phyloP scores from a whole-genome alignment of 1,140 invertebrate genomes.

The Habropoda laboriosa region DNA sequence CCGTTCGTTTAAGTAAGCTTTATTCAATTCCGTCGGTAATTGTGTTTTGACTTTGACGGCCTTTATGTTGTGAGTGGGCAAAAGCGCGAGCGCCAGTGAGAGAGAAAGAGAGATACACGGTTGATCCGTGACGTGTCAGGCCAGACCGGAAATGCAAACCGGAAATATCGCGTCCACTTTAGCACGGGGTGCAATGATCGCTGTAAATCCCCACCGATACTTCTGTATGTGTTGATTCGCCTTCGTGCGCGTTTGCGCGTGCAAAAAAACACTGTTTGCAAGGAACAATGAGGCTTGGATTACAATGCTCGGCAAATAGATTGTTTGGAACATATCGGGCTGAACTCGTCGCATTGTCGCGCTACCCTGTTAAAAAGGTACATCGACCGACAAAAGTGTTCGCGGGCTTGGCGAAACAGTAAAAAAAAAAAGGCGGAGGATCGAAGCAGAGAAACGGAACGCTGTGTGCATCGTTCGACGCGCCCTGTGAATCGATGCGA shows the following conservation, averaged over 20 bases:
- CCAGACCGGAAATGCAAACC: slow-evolving; percentile 37
- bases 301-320: slow-evolving; percentile 75
- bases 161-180: slow-evolving; percentile 49
- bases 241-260: slow-evolving; percentile 49
- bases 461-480: not conserved
- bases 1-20: slow-evolving; percentile 49
- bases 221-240: not conserved
- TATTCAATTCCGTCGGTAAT: slow-evolving; percentile 45
- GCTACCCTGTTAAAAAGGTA: slow-evolving; percentile 55
- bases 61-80: not conserved
- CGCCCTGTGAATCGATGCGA: not conserved
- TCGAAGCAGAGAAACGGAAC: not conserved
- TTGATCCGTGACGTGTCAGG: slow-evolving; percentile 29
- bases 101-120: slow-evolving; percentile 9
- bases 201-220: slow-evolving; percentile 42
- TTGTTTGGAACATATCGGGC: slow-evolving; percentile 70
- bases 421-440: not conserved
- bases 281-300: slow-evolving; percentile 72
- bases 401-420: slow-evolving; percentile 41
- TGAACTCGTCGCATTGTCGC: slow-evolving; percentile 58
- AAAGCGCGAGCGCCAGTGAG: not conserved
- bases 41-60: slow-evolving; percentile 53
- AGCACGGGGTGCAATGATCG: slow-evolving; percentile 14
- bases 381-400: slow-evolving; percentile 51
- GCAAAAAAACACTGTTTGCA: slow-evolving; percentile 64